Evolutionary conservation across 2,797 vertebrate species (phyloP), one percentile per base, ranked within the genome.

Genomic region (Octomys mimax): DNA sequence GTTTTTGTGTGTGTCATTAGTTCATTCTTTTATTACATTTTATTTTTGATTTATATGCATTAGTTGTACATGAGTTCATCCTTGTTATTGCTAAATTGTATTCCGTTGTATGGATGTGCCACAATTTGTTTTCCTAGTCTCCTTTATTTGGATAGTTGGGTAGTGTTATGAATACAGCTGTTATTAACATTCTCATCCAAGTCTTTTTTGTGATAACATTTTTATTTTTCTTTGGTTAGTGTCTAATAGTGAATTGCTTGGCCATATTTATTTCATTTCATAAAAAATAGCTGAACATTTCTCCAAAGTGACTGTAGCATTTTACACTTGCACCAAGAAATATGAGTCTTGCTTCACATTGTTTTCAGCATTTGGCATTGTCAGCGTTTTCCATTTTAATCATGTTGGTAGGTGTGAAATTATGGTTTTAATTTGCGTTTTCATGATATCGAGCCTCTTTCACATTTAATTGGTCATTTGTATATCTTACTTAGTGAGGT

Each of bases 351-450:
- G n/a, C 42, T 68, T 39, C 16, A 28, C 21, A 5, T 24, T 78
- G 64, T 61, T 42, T 87, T 78, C 54, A 46, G 39, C 4, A 49
- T 62, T 93, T 91, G 81, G 13, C 26, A 28, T 81, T 93, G 66
- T 16, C 39, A 57, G 54, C 33, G 16, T 26, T 87, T 94, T 92
- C 78, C 75, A 91, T 81, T 79, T 89, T 73, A 82, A 36, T 88
- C 46, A 24, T 87, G 57, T 18, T 54, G n/a, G 39, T 70, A 54
- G 39, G 16, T 62, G 21, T 78, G 78, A 93, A 84, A 84, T 90
- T 88, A 80, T 70, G 19, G 13, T 85, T 95, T 89, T 91, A 62
- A 52, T 94, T 96, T 91, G 46, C 42, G 87, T 52, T 75, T 92
- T 94, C 21, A 83, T 82, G 54, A 66, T 87, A 11, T 59, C 71